Percentiles rank a stretch among this genome's conserved stretches.
Evolutionary conservation across 92 coral and sea anemone genomes (phyloP).

Genomic region (Pocillopora grandis): DNA sequence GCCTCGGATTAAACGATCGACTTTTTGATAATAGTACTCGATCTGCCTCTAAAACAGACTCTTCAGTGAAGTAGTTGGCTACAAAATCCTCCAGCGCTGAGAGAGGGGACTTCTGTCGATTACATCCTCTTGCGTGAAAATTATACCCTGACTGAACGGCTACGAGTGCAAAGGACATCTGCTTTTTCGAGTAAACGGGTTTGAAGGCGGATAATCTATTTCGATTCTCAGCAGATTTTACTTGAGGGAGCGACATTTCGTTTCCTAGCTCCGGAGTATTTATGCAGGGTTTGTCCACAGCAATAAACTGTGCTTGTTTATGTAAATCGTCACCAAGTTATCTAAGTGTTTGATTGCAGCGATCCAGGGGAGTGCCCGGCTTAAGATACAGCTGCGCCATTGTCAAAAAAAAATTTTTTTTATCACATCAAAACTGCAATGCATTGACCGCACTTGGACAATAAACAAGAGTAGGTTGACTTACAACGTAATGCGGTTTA

Average conservation of each 20-base stretch:
- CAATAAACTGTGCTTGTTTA: slow-evolving; percentile 17
- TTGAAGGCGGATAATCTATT: slow-evolving; percentile 18
- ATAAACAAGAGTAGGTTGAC: neutral
- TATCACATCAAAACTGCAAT: neutral
- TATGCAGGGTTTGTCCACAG: neutral
- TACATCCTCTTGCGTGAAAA: neutral
- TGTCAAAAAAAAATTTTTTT: neutral
- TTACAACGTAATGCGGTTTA: neutral
- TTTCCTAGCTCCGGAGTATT: neutral
- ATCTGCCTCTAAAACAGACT: neutral
- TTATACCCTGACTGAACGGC: neutral
- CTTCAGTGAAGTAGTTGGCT: slow-evolving; percentile 27
- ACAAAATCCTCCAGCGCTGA: slow-evolving; percentile 25
- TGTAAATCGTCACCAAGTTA: neutral
- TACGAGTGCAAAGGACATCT: neutral
- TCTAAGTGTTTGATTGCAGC: slow-evolving; percentile 9
- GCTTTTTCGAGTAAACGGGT: neutral
- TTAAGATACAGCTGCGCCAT: neutral
- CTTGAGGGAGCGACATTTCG: neutral
- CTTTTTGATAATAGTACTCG: slow-evolving; percentile 1
- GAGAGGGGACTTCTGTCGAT: neutral
- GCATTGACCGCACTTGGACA: neutral
- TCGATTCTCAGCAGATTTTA: neutral
- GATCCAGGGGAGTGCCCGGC: neutral
- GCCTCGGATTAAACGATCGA: slow-evolving; percentile 4